Evolutionary conservation across 2,888 invertebrate genomes (phyloP).

Genomic region (Corythucha ciliata): DNA sequence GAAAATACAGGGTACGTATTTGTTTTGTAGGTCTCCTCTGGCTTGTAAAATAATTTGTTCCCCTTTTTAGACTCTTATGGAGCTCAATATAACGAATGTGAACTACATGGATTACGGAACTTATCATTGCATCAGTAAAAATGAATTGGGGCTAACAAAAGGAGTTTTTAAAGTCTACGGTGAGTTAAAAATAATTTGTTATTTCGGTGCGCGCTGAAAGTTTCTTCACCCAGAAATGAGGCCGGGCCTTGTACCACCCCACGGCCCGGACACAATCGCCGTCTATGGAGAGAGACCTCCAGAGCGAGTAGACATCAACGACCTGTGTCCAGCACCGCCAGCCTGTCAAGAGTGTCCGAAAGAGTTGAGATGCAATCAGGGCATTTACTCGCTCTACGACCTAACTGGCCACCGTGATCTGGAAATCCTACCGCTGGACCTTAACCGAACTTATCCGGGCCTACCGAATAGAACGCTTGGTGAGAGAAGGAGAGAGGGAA

Average conservation of each 20-base stretch:
- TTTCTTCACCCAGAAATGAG: slow-evolving; percentile 40
- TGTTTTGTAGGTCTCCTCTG: background rate
- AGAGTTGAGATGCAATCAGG: slow-evolving; percentile 49
- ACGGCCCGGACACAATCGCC: slow-evolving; percentile 36
- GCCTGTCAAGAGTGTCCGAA: slow-evolving; percentile 55
- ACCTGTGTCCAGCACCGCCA: slow-evolving; percentile 52
- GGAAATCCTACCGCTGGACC: slow-evolving; percentile 46
- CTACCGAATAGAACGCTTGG: slow-evolving; percentile 46
- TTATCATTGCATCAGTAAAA: slow-evolving; percentile 78
- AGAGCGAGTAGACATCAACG: slow-evolving; percentile 48
- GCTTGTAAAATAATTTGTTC: background rate
- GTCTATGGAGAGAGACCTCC: slow-evolving; percentile 55
- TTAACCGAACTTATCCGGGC: slow-evolving; percentile 51
- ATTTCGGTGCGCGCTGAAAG: background rate
- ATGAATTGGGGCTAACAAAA: slow-evolving; percentile 68
- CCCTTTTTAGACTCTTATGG: slow-evolving; percentile 59
- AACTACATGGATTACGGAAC: slow-evolving; percentile 58
- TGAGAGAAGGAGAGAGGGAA: slow-evolving; percentile 35
- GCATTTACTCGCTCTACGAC: slow-evolving; percentile 50
- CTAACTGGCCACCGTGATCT: slow-evolving; percentile 44
- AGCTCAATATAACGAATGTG: slow-evolving; percentile 62
- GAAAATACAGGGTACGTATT: slow-evolving; percentile 44
- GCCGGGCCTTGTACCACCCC: slow-evolving; percentile 41
- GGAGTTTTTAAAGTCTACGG: slow-evolving; percentile 62
- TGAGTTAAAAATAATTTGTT: slow-evolving; percentile 38